Evolutionary conservation across 2,113 vertebrate genomes (phyloP), one percentile per base, ranked within the genome.

Genomic region (Phylloscopus whistleri): DNA sequence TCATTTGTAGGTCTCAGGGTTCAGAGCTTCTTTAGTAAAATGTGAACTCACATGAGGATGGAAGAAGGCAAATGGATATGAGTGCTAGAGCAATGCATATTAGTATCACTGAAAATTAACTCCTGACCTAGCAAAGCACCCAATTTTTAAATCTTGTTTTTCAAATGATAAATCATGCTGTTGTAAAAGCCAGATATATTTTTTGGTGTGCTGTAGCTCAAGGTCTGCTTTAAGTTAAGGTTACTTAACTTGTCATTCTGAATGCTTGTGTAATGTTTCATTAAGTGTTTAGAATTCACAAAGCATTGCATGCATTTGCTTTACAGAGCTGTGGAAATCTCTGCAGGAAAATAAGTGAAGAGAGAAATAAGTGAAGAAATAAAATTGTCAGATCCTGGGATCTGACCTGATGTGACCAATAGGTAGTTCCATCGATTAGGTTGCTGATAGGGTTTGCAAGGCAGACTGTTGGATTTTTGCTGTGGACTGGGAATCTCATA

Each of bases 151-250:
- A 72, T 62, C 39, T n/a, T 94, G 62, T 44, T 94, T 94, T 92
- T 80, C 59, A 86, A 48, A 69, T 85, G 39, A 59, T 83, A 90
- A 83, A 90, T 89, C 55, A 67, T 63, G 31, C 51, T 70, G 24
- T 83, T 83, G 13, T 80, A 80, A 95, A 80, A 88, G 43, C 70
- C 17, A 55, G 35, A 77, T 67, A 28, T 33, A 56, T 58, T 90
- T 93, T 76, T 77, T 94, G 63, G 44, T 93, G 70, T 74, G 30
- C 77, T 6, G 2, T 80, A 87, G 72, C 73, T 92, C 33, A 55
- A 80, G 63, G 44, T 96, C 90, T 97, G 94, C 83, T 93, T 95
- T 93, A 90, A 95, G 67, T 96, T 93, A 92, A 93, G 69, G 76
- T 91, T 90, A 78, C 86, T 90, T 96, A 92, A 93, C 58, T 95